Conservation (phyloP, 2,888 invertebrate species). For the Eristalis pertinax region DNA sequence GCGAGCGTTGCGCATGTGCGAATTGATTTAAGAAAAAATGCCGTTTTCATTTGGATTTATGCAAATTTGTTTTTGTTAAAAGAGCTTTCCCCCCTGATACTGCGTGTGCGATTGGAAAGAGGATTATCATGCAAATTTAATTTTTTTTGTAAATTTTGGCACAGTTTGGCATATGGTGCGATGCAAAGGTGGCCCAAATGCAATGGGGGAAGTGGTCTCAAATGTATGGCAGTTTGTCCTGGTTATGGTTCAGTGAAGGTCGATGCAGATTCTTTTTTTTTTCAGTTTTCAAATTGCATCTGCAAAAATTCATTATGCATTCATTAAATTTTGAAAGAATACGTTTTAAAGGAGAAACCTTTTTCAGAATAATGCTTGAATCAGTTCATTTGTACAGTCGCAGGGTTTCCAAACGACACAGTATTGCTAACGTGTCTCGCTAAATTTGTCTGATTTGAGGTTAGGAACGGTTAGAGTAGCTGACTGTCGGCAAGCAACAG, state of each 20-base stretch:
- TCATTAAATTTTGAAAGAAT: not conserved
- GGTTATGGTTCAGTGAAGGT: slow-evolving; percentile 33
- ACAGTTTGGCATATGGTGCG: slow-evolving; percentile 57
- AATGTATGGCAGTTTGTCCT: not conserved
- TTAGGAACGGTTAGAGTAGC: too few relatives aligned
- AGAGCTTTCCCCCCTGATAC: slow-evolving; percentile 20
- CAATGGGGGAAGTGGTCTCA: not conserved
- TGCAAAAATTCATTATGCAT: not conserved
- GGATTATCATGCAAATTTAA: slow-evolving; percentile 64
- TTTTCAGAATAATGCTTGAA: not conserved
- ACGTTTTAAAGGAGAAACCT: not conserved
- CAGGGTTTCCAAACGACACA: too few relatives aligned
- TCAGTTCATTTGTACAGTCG: too few relatives aligned
- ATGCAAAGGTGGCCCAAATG: slow-evolving; percentile 31
- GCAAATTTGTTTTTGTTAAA: slow-evolving; percentile 46
- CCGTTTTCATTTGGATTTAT: slow-evolving; percentile 36
- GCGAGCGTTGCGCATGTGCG: slow-evolving; percentile 49
- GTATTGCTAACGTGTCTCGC: too few relatives aligned
- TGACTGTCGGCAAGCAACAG: too few relatives aligned
- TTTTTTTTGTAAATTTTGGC: slow-evolving; percentile 48
- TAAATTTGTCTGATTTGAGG: too few relatives aligned
- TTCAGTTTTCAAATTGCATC: slow-evolving; percentile 6
- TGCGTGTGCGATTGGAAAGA: slow-evolving; percentile 42
- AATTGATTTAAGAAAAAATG: slow-evolving; percentile 43
- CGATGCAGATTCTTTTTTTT: slow-evolving; percentile 46